Base-by-base conservation (phyloP, 1,140 invertebrate species). In the Drosophila novamexicana region DNA sequence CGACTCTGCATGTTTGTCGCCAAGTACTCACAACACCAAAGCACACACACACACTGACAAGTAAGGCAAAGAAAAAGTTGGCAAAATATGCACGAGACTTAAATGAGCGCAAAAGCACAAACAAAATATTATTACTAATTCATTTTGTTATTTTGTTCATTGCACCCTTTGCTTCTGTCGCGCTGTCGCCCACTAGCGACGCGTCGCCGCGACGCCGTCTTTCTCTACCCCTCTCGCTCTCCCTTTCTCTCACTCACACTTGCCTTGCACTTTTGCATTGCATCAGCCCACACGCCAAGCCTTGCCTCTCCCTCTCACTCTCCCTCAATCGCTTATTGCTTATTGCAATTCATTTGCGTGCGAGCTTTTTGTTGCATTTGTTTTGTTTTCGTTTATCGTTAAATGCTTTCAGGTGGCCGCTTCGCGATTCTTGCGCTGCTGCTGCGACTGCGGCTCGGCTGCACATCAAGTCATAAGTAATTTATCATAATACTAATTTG, bases 401-500 rank as follows among this genome's bases (percentile, higher is more conserved):
- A 73, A 86, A 83, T 74, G 73, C 62, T 89, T 89, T 83, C 69
- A 74, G 83, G 61, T 88, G 67, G 58, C 45, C 47, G 32, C 42
- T 81, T 71, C 32, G 58, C 76, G 53, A 57, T 62, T 22, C 49
- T 56, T 18, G 12, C 7, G 8, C n/a, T 53, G 22, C 40, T 39
- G 59, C 61, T 22, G 22, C 3, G 22, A 22, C 22, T 22, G 22
- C 2, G 1, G 22, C 22, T 22, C 22, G 22, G 2, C 22, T 71
- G 71, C 70, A 65, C 77, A 77, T 68, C 59, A 49, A 74, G 74
- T 84, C 84, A 89, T 89, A 89, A 88, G 84, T 84, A 88, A 88
- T 89, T 88, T 88, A 88, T 88, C 84, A 88, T 83, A 64, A 78
- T 75, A 84, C 84, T 61, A 84, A 84, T 84, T 84, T 89, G 84